A percentile compares a stretch with the other conserved stretches of the same genome.
These are phyloP conservation scores for Prionailurus bengalensis DNA, from an alignment of 2,113 vertebrate species.

Conservation along the genomic window DNA sequence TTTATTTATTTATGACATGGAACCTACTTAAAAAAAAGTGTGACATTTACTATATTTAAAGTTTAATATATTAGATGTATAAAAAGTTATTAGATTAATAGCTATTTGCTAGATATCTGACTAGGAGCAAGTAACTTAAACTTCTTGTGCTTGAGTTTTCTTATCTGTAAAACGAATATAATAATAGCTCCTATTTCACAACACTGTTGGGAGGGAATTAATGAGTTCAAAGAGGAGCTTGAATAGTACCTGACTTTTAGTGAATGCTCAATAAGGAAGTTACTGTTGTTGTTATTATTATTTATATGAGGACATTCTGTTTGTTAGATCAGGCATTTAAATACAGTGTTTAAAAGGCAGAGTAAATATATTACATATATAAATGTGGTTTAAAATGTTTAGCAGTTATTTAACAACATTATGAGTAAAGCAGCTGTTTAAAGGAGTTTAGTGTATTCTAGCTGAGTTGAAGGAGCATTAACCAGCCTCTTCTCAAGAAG, in stretches of 20 bases:
- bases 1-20: not conserved
- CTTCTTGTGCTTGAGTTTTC: not conserved
- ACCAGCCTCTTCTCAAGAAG: not conserved
- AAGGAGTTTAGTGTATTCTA: not conserved
- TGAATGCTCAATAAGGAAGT: not conserved
- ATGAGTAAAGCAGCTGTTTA: not conserved
- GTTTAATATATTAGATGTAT: not conserved
- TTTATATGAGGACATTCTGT: not conserved
- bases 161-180: not conserved
- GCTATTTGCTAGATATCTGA: not conserved
- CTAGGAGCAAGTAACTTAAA: conserved; percentile 3
- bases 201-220: not conserved
- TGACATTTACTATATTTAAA: not conserved
- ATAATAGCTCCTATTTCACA: not conserved
- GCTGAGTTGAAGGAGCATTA: not conserved
- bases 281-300: not conserved
- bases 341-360: not conserved
- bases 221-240: not conserved
- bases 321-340: not conserved
- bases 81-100: not conserved
- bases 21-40: not conserved
- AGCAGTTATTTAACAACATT: not conserved
- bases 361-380: not conserved
- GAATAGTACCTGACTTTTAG: not conserved
- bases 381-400: not conserved